Base-by-base conservation (phyloP, 2,797 vertebrate species). In the Diplodus sargus region DNA sequence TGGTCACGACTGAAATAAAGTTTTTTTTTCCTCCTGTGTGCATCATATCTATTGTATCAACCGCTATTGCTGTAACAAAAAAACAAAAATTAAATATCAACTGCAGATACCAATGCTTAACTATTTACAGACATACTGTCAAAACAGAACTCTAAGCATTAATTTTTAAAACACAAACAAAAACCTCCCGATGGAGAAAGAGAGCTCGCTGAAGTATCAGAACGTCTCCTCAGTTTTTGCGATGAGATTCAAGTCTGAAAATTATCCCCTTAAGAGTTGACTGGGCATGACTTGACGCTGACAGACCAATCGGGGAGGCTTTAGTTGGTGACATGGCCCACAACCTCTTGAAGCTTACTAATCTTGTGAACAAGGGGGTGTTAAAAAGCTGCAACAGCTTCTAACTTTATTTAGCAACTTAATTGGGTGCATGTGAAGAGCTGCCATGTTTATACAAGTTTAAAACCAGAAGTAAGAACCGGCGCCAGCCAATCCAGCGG, bases 1-100 rank as follows among this genome's bases (percentile, higher is more conserved):
- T 75, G 51, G 60, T 81, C 78, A 82, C 17, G 17, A 76, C 70
- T 67, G 25, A 82, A 77, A 79, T 60, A n/a, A 45, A 60, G 30
- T 61, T 48, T 47, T 68, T 75, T 63, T 52, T 39, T 34, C 1
- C 1, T 6, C 48, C 62, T 28, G 22, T 47, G 52, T 54, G 62
- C 72, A 70, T 69, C 20, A 14, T 6, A 49, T 59, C 30, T 53
- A 34, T 58, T 45, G 13, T 54, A 56, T 73, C 7, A 14, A 64
- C 42, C 12, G 13, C 47, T 17, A 28, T 16, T 42, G 30, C 20
- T 54, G 23, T 56, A 5, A 20, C 57, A 22, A 59, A 47, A 16
- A 0, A 39, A 2, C 15, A 49, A 30, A 4, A 42, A 20, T 39
- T 14, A 20, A 42, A 51, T 42, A 25, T 61, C 1, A 23, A 10